Conservation (phyloP, 2,113 vertebrate genomes). For the Rissa tridactyla region DNA sequence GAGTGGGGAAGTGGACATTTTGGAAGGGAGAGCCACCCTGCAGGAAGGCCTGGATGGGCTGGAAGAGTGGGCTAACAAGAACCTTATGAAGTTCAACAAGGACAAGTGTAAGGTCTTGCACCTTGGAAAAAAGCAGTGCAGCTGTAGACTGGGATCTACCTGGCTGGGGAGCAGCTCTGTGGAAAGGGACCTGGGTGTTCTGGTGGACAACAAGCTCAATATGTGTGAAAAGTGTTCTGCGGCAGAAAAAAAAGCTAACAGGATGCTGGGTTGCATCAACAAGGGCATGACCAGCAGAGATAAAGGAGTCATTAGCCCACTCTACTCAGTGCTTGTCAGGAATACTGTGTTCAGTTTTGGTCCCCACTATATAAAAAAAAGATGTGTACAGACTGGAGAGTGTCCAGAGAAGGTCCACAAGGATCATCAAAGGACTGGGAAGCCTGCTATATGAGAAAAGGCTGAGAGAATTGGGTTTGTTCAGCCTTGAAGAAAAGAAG, state of each 20-base stretch:
- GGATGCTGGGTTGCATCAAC: too few relatives aligned
- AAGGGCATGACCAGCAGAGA: too few relatives aligned
- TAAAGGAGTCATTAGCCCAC: too few relatives aligned
- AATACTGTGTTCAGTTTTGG: background rate
- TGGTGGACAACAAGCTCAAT: too few relatives aligned
- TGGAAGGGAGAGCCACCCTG: background rate
- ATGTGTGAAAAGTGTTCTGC: too few relatives aligned
- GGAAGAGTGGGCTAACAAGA: too few relatives aligned
- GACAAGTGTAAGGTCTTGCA: too few relatives aligned
- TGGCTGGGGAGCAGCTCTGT: too few relatives aligned
- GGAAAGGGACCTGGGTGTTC: too few relatives aligned
- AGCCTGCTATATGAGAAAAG: background rate
- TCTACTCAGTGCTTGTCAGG: too few relatives aligned
- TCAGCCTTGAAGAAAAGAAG: background rate
- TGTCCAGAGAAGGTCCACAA: background rate
- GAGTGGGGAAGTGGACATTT: background rate
- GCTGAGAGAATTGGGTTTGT: background rate
- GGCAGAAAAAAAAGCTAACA: too few relatives aligned
- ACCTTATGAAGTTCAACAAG: too few relatives aligned
- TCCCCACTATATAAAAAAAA: background rate
- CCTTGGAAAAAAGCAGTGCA: background rate
- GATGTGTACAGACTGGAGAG: background rate
- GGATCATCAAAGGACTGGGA: background rate
- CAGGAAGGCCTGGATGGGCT: background rate
- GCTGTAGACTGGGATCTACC: background rate